phyloP scores from a whole-genome alignment of 2,888 invertebrate genomes.

The Bellardia pandia region DNA sequence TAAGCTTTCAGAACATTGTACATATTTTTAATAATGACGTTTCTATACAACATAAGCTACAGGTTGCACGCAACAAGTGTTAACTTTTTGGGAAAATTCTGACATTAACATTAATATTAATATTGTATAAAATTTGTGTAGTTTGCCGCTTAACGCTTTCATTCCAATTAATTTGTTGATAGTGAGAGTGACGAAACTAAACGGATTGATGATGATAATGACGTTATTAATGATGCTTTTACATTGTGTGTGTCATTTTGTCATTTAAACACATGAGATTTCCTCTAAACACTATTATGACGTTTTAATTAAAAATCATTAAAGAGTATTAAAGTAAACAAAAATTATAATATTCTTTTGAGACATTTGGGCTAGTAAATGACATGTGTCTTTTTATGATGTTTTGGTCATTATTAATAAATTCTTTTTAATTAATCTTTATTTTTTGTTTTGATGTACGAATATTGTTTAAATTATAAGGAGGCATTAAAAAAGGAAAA shows the following conservation, averaged over 20 bases:
- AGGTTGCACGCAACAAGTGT: too few relatives aligned
- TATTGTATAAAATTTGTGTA: background rate
- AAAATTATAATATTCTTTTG: conserved; percentile 27
- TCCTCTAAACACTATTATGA: conserved; percentile 26
- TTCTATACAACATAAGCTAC: too few relatives aligned
- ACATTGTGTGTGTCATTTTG: background rate
- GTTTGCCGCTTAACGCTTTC: background rate
- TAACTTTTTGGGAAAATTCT: too few relatives aligned
- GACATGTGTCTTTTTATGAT: conserved; percentile 43
- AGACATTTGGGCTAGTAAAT: conserved; percentile 22
- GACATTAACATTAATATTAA: too few relatives aligned
- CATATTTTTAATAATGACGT: too few relatives aligned
- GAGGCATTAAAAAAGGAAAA: too few relatives aligned
- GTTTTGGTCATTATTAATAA: conserved; percentile 33
- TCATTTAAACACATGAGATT: conserved; percentile 9
- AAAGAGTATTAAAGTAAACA: conserved; percentile 35
- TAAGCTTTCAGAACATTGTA: too few relatives aligned
- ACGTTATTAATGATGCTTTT: conserved; percentile 4
- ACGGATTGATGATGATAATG: conserved; percentile 6
- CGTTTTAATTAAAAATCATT: conserved; percentile 62
- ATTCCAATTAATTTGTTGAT: background rate
- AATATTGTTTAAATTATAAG: background rate
- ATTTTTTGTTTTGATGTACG: background rate
- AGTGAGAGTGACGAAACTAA: background rate
- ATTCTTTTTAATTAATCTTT: conserved; percentile 2